Percentiles rank a stretch among this genome's conserved stretches.
Conservation (phyloP, 2,888 invertebrate species). For the Didymodactylos carnosus region DNA sequence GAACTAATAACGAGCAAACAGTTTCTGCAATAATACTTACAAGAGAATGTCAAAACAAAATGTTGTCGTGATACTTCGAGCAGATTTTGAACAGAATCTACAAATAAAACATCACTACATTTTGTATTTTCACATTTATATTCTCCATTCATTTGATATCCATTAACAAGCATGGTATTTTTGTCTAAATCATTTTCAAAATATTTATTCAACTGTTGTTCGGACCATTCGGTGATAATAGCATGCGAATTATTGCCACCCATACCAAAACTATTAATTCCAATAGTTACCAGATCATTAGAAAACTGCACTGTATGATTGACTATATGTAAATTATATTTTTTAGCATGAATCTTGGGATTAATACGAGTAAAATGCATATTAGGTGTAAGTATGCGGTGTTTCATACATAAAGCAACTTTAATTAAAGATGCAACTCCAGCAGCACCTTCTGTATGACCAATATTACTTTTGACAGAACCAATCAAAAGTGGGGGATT, state of each 20-base stretch:
- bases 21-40: no score
- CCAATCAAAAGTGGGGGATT: slow-evolving; percentile 14
- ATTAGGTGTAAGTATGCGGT: slow-evolving; percentile 20
- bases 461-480: slow-evolving; percentile 23
- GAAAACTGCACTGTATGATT: not conserved
- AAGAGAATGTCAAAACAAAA: no score
- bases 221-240: no score
- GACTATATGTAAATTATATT: not conserved
- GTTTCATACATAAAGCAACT: slow-evolving; percentile 21
- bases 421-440: slow-evolving; percentile 22
- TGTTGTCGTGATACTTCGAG: no score
- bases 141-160: no score
- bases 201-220: no score
- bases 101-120: no score
- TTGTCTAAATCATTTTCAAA: no score
- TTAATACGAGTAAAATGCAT: slow-evolving; percentile 19
- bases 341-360: slow-evolving; percentile 16
- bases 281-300: slow-evolving; percentile 16
- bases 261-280: slow-evolving; percentile 22
- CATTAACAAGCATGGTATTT: no score
- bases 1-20: no score
- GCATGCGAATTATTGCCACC: slow-evolving; percentile 24
- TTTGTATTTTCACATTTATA: no score
- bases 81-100: no score
- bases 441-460: slow-evolving; percentile 22